Conservation (phyloP, 1,140 invertebrate species). For the Galleria mellonella region DNA sequence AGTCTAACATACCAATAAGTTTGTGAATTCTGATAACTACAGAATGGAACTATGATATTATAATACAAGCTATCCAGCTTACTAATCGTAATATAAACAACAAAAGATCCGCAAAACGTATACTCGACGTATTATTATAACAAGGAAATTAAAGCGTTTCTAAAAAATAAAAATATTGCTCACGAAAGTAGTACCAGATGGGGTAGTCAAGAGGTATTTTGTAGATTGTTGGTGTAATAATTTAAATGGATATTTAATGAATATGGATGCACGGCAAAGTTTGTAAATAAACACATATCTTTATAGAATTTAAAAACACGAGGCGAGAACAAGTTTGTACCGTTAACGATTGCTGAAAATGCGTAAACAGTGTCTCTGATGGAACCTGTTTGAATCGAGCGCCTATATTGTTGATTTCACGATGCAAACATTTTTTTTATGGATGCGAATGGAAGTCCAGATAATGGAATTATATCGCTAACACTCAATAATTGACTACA, state of each 20-base stretch:
- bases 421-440: conserved; percentile 14
- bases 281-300: conserved; percentile 49
- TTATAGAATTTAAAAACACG: conserved; percentile 28
- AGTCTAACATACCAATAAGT: background rate
- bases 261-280: conserved; percentile 23
- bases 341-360: conserved; percentile 52
- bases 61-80: background rate
- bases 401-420: conserved; percentile 36
- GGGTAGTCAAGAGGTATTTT: too few relatives aligned
- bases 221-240: too few relatives aligned
- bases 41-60: background rate
- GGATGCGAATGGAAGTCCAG: background rate
- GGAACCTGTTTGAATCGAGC: conserved; percentile 36
- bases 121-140: conserved; percentile 32
- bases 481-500: conserved; percentile 2
- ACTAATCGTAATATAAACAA: conserved; percentile 22
- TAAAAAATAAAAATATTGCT: background rate
- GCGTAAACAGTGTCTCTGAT: conserved; percentile 32
- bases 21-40: background rate
- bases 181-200: too few relatives aligned
- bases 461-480: conserved; percentile 12
- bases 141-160: conserved; percentile 22
- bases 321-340: conserved; percentile 55
- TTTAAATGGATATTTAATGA: too few relatives aligned
- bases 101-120: conserved; percentile 27